Conservation (phyloP, 2,797 vertebrate species). For the Myripristis jacobus region DNA sequence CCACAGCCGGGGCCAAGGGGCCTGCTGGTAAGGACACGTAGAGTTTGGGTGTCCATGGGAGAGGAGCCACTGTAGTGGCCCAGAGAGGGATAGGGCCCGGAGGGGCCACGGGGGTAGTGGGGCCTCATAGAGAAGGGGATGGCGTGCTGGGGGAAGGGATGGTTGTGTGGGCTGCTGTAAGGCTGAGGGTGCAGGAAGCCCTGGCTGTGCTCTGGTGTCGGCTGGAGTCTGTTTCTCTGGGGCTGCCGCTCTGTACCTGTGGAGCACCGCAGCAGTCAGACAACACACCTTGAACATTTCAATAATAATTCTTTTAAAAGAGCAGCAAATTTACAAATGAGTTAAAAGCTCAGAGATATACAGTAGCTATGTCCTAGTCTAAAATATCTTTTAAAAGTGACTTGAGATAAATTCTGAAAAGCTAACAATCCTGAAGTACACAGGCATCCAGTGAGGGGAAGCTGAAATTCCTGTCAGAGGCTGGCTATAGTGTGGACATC, state of each 20-base stretch:
- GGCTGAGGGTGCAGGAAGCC: conserved; percentile 88
- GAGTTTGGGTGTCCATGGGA: conserved; percentile 82
- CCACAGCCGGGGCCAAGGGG: conserved; percentile 76
- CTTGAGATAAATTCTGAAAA: too few species aligned
- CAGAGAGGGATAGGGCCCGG: conserved; percentile 79
- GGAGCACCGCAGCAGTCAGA: conserved; percentile 54
- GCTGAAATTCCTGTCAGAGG: too few species aligned
- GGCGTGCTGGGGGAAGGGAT: conserved; percentile 84
- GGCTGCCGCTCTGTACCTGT: conserved; percentile 86
- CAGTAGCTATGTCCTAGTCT: too few species aligned
- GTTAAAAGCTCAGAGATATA: not conserved
- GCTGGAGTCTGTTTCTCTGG: conserved; percentile 82
- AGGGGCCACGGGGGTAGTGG: conserved; percentile 82
- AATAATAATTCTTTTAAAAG: not conserved
- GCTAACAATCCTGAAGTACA: too few species aligned
- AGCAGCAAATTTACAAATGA: not conserved
- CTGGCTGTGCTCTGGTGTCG: conserved; percentile 85
- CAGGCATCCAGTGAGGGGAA: too few species aligned
- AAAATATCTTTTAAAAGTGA: too few species aligned
- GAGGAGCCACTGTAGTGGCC: conserved; percentile 87
- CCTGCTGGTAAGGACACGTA: conserved; percentile 85
- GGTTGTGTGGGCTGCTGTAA: conserved; percentile 85
- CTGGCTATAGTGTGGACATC: too few species aligned
- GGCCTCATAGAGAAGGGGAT: conserved; percentile 84
- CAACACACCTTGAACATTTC: not conserved